Conservation (phyloP, 1,140 invertebrate species). For the Nautilus pompilius region DNA sequence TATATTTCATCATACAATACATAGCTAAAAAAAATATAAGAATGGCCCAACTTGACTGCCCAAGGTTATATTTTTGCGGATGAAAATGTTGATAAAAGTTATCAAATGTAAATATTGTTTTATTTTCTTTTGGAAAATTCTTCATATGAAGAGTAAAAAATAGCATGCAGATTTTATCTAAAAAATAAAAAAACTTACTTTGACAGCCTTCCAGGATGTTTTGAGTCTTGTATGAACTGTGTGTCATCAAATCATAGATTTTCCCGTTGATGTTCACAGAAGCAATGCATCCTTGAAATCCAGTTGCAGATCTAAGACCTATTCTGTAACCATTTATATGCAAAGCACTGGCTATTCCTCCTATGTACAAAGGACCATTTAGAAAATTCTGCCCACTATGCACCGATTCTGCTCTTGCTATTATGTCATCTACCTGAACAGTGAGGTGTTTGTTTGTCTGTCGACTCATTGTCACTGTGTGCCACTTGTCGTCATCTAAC, state of each 20-base stretch:
- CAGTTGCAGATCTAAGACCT: constrained; percentile 74
- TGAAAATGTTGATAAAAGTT: too few relatives aligned
- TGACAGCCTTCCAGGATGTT: too few relatives aligned
- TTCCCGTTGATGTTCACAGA: constrained; percentile 89
- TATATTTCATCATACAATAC: too few relatives aligned
- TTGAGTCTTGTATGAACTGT: too few relatives aligned
- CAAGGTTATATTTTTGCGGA: too few relatives aligned
- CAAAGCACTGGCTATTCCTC: background rate
- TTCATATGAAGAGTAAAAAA: too few relatives aligned
- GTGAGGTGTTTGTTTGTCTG: constrained; percentile 68
- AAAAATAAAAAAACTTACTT: too few relatives aligned
- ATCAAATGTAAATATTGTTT: too few relatives aligned
- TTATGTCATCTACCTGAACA: constrained; percentile 16
- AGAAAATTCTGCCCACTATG: constrained; percentile 45
- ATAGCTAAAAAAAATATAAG: too few relatives aligned
- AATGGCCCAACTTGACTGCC: too few relatives aligned
- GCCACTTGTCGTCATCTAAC: constrained; percentile 91
- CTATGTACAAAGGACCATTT: constrained; percentile 28
- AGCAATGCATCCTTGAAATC: constrained; percentile 91
- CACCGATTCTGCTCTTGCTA: constrained; percentile 42
- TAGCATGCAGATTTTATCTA: too few relatives aligned
- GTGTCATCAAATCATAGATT: constrained; percentile 36
- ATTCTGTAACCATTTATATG: background rate
- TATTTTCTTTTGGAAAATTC: too few relatives aligned
- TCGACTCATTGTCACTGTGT: constrained; percentile 79